Evolutionary conservation across 1,140 invertebrate species (phyloP), one percentile per base, ranked within the genome.

Genomic region (Manduca sexta): DNA sequence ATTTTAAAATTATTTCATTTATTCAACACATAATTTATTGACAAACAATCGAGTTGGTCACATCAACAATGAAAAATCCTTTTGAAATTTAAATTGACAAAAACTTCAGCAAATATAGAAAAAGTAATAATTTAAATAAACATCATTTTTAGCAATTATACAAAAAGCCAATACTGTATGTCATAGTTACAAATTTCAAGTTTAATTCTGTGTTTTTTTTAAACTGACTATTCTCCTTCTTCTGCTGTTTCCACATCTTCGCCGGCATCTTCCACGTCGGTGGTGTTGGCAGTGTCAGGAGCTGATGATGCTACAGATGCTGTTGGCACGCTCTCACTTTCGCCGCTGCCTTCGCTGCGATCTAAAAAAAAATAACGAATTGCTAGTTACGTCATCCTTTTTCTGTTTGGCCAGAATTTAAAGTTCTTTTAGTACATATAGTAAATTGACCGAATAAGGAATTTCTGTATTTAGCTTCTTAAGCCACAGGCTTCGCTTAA

Each of bases 221-320:
- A n/a, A n/a, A n/a, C n/a, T n/a, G n/a, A n/a, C 52, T 49, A 56
- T 53, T 47, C 64, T 43, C 62, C 68, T 41, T 64, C 64, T 6
- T 55, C 62, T 16, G 42, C 52, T 7, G 50, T 51, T 1, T 33
- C 33, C 2, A 43, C 13, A 2, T 38, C 45, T 14, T 41, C 46
- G 29, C 1, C 17, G 47, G 35, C 17, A 38, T 70, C 64, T 39
- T 72, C 62, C 12, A 63, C 55, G 17, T 69, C 69, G n/a, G 64
- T 69, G 14, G 15, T 37, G 6, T 52, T 49, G 15, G 61, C 59
- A 3, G 64, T 61, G 0, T 53, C 55, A 5, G 61, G 61, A 12
- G 56, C 56, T 16, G 68, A 62, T n/a, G 59, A 62, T 34, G 60
- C 56, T 0, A 58, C 26, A 2, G 66, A 65, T 14, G 47, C 45